Evolutionary conservation across 1,140 invertebrate species (phyloP), one percentile per base, ranked within the genome.

Genomic region (Musca vetustissima): DNA sequence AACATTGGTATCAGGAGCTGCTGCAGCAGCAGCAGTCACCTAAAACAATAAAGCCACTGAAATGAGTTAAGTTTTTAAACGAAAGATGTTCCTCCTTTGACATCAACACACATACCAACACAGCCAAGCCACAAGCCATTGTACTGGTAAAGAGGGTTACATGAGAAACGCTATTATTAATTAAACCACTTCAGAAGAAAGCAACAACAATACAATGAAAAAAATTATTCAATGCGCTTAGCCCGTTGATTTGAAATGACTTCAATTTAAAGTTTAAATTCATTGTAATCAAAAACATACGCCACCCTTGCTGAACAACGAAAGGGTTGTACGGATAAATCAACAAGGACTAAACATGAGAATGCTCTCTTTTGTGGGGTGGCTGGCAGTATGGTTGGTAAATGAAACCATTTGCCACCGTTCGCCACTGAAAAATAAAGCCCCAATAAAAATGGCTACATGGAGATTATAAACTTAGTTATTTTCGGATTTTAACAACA

Each of bases 251-350:
- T 52, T 52, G n/a, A 36, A 61, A 61, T 61, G 25, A 61, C 32
- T 61, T 61, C 57, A 61, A 61, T 61, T 36, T 61, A 61, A 61
- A 61, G 11, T 61, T 59, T 61, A 61, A 61, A 61, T 61, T 61
- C 57, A 61, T 61, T 36, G 57, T 43, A 61, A 61, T 61, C 57
- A 61, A 61, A 61, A 61, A 61, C 57, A 61, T 32, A 61, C 32
- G 57, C 57, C 19, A 43, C 57, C 11, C 11, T 43, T 7, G 36
- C 36, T 11, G 11, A 61, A 61, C 57, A 61, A 13, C 57, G 43
- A 61, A 61, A 61, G 57, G 57, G 57, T 61, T 61, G 57, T 21
- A 36, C 57, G 36, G 36, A 43, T 43, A 43, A 43, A 43, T 43
- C 36, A 43, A 43, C 7, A 7, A 9, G 36, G 11, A 43, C 36